phyloP scores from a whole-genome alignment of 2,797 vertebrate species.

The Arrhamphus sclerolepis region DNA sequence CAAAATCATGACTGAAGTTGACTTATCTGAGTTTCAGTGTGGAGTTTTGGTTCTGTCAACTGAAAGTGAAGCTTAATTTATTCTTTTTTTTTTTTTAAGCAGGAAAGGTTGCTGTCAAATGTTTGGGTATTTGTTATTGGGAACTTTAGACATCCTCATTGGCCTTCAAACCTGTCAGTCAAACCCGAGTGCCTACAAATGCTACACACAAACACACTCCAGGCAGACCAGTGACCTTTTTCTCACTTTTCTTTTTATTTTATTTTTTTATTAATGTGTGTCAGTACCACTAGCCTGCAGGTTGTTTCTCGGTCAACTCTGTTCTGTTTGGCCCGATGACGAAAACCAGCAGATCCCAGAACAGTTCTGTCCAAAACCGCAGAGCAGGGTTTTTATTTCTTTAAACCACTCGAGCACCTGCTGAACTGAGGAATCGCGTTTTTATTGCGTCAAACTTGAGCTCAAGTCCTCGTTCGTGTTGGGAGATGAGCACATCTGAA shows the following conservation, averaged over 20 bases:
- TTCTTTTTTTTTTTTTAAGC: constrained; percentile 5
- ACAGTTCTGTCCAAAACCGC: constrained; percentile 30
- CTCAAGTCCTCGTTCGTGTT: constrained; percentile 52
- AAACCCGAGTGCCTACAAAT: constrained; percentile 66
- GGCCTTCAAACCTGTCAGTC: constrained; percentile 56
- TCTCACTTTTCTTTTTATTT: constrained; percentile 18
- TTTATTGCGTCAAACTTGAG: constrained; percentile 48
- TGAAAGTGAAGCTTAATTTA: constrained; percentile 25
- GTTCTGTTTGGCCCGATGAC: constrained; percentile 30
- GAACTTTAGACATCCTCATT: constrained; percentile 30
- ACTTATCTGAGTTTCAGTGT: constrained; percentile 7
- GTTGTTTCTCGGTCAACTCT: constrained; percentile 22
- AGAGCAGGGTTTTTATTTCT: constrained; percentile 10
- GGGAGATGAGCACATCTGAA: constrained; percentile 4
- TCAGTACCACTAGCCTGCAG: constrained; percentile 25
- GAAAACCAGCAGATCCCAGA: constrained; percentile 54
- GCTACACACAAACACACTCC: constrained; percentile 16
- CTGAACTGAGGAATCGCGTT: constrained; percentile 38
- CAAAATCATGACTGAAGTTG: neutral
- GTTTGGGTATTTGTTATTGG: constrained; percentile 21
- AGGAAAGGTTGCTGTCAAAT: constrained; percentile 21
- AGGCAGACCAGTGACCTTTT: constrained; percentile 12
- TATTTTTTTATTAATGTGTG: constrained; percentile 1
- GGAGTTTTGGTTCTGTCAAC: constrained; percentile 18
- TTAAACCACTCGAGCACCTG: constrained; percentile 14